Conservation (phyloP, 2,113 vertebrate genomes). For the Tricholaema leucomelas region DNA sequence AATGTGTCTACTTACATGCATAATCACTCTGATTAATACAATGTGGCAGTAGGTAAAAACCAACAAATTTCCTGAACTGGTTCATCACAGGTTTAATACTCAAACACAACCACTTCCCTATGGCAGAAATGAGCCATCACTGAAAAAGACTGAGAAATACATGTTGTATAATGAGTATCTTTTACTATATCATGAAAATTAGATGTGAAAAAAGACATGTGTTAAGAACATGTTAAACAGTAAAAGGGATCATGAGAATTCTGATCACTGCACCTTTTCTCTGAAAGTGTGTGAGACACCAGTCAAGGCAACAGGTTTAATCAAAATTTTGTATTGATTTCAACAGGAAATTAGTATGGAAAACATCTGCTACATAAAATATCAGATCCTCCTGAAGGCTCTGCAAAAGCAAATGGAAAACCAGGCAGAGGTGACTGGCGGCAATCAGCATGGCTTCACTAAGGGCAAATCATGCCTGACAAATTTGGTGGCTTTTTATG, state of each 20-base stretch:
- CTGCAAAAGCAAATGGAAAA: no score
- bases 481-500: no score
- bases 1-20: neutral
- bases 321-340: neutral
- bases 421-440: no score
- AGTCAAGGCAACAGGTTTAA: neutral
- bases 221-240: neutral
- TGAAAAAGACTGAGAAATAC: neutral
- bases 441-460: no score
- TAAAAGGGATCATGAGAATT: neutral
- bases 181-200: neutral
- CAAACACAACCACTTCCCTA: neutral
- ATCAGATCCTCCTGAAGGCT: no score
- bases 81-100: neutral
- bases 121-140: neutral
- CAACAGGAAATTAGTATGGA: neutral
- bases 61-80: neutral
- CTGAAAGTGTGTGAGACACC: neutral
- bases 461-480: no score
- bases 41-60: neutral
- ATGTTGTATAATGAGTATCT: neutral
- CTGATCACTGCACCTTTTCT: neutral
- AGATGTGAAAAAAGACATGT: neutral
- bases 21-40: neutral
- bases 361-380: neutral